These are phyloP conservation scores for Acromyrmex heyeri DNA, from an alignment of 1,140 invertebrate genomes.

Conservation along the genomic window DNA sequence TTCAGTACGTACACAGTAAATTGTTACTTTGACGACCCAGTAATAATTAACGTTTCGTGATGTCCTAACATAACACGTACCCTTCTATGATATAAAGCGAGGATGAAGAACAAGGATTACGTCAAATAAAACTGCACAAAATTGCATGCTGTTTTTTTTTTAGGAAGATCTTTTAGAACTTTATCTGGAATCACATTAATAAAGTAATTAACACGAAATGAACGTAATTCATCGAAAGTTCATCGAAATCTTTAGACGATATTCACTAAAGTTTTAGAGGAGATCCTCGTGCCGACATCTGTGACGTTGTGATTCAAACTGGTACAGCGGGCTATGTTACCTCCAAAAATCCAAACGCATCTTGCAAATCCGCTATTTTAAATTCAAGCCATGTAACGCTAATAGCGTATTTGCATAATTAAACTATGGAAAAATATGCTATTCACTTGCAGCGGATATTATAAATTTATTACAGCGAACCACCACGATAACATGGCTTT, in stretches of 20 bases:
- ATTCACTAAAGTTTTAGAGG: background rate
- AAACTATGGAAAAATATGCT: slow-evolving; percentile 23
- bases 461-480: slow-evolving; percentile 12
- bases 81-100: background rate
- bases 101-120: background rate
- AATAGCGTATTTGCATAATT: slow-evolving; percentile 7
- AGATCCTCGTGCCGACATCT: slow-evolving; percentile 37
- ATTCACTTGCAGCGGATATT: background rate
- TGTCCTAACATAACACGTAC: background rate
- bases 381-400: background rate
- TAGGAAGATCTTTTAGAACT: background rate
- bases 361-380: background rate
- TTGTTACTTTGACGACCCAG: slow-evolving; percentile 22
- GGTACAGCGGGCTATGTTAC: background rate
- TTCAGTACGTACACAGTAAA: background rate
- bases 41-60: slow-evolving; percentile 44
- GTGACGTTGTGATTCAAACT: background rate
- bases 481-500: background rate
- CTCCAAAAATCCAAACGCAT: background rate
- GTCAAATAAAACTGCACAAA: background rate
- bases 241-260: background rate
- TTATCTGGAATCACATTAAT: background rate
- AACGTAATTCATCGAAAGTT: background rate
- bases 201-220: background rate
- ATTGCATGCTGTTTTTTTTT: background rate